Evolutionary conservation across 30 jellyfish, hydroid and myxozoan species (phyloP), one percentile per base, ranked within the genome.

Genomic region (Chironex yamaguchii): DNA sequence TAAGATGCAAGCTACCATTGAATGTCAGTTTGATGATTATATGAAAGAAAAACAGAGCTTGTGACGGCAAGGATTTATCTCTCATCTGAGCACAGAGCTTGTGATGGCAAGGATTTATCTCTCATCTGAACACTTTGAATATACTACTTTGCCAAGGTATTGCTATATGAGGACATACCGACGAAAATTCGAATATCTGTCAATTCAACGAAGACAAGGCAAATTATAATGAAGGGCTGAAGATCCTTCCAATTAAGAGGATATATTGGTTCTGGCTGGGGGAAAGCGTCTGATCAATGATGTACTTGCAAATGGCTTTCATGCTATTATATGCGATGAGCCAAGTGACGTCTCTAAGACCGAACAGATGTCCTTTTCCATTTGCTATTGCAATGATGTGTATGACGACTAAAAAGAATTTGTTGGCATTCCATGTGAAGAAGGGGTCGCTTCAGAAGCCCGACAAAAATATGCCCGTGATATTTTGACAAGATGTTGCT

Each of bases 91-190:
- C n/a, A 67, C 81, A 67, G n/a, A 29, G 69, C 67, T 63, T 67
- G 64, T 63, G 81, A 67, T 63, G 81, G 17, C 81, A 67, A 67
- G 81, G 81, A 67, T 30, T 67, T 67, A 67, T 26, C n/a, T 26
- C 65, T 67, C 81, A 67, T 67, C n/a, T n/a, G n/a, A n/a, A n/a
- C n/a, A n/a, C n/a, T 2, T 67, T 67, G 24, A 67, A 29, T 27
- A 67, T 63, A 67, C 81, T 67, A 27, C 81, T 30, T 67, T 63
- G 81, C 1, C 81, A 67, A 30, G 81, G 81, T 12, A 67, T 67
- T 67, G 81, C 62, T n/a, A 32, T 26, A 27, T 1, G 26, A 67
- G 81, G 81, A 67, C 69, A 67, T 32, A 67, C 81, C 24, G 78
- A 72, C 48, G 85, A 35, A 48, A 48, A 23, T 72, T 72, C 85